Evolutionary conservation across 2,888 invertebrate species (phyloP).

Genomic region (Cryptocheilus praepositus): DNA sequence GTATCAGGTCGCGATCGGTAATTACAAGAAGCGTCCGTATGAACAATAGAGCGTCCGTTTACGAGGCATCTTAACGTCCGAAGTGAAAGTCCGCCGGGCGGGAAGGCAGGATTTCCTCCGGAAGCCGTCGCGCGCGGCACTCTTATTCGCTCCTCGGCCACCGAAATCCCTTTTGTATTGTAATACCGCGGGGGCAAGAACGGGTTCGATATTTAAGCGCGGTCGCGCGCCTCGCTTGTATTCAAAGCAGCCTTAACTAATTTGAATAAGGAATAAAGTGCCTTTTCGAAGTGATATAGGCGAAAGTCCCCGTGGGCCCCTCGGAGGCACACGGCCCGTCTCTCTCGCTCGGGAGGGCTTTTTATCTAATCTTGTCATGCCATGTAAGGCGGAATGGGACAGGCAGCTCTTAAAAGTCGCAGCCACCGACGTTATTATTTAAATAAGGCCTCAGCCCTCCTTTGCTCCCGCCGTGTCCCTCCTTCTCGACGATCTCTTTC

Average conservation of each 20-base stretch:
- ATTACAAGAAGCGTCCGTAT: conserved; percentile 14
- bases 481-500: conserved; percentile 31
- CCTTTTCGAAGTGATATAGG: conserved; percentile 64
- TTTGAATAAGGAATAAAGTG: conserved; percentile 72
- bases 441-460: conserved; percentile 52
- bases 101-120: conserved; percentile 28
- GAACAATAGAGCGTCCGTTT: conserved; percentile 13
- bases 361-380: conserved; percentile 68
- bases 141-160: conserved; percentile 27
- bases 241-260: conserved; percentile 68
- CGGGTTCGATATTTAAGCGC: conserved; percentile 54
- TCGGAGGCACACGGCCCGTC: conserved; percentile 15
- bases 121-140: conserved; percentile 21
- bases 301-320: conserved; percentile 47
- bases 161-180: conserved; percentile 70
- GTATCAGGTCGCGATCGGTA: conserved; percentile 2
- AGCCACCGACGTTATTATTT: conserved; percentile 65
- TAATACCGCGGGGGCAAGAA: conserved; percentile 55
- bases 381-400: conserved; percentile 64
- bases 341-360: conserved; percentile 28
- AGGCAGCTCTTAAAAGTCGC: conserved; percentile 60
- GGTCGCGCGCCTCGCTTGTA: conserved; percentile 60
- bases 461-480: conserved; percentile 20
- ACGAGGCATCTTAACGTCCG: conserved; percentile 15
- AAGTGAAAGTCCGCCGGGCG: conserved; percentile 30